Percentiles rank a stretch among this genome's conserved stretches.
phyloP scores from a whole-genome alignment of 2,113 vertebrate species.

The Ellobius talpinus region DNA sequence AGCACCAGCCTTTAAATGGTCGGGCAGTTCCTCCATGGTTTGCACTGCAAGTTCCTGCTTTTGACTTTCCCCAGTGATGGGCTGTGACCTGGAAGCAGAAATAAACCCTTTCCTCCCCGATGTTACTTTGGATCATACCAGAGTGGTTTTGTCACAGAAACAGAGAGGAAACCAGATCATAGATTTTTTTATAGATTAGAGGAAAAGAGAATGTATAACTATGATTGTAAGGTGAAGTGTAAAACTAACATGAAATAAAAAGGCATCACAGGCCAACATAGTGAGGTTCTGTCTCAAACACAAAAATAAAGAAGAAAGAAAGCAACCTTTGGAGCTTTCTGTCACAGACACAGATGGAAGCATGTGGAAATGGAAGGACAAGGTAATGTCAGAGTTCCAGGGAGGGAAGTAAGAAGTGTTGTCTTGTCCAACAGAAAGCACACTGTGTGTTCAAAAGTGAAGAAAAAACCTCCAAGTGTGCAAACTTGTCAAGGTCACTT shows the following conservation, averaged over 20 bases:
- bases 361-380: slow-evolving; percentile 13
- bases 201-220: not conserved
- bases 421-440: not conserved
- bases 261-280: too few species aligned
- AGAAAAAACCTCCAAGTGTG: not conserved
- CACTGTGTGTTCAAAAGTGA: not conserved
- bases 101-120: not conserved
- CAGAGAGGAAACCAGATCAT: not conserved
- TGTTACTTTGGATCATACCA: not conserved
- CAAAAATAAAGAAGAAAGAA: not conserved
- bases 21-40: not conserved
- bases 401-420: not conserved
- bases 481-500: not conserved
- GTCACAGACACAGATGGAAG: not conserved
- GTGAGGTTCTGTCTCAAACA: not conserved
- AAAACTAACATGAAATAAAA: not conserved
- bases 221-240: not conserved
- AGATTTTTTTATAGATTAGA: not conserved
- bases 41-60: not conserved
- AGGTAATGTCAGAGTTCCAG: not conserved
- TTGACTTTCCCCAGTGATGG: not conserved
- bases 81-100: not conserved
- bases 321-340: not conserved
- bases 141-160: not conserved
- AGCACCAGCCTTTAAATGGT: not conserved